Evolutionary conservation across 1,140 invertebrate species (phyloP).

Genomic region (Anastatus disparis): DNA sequence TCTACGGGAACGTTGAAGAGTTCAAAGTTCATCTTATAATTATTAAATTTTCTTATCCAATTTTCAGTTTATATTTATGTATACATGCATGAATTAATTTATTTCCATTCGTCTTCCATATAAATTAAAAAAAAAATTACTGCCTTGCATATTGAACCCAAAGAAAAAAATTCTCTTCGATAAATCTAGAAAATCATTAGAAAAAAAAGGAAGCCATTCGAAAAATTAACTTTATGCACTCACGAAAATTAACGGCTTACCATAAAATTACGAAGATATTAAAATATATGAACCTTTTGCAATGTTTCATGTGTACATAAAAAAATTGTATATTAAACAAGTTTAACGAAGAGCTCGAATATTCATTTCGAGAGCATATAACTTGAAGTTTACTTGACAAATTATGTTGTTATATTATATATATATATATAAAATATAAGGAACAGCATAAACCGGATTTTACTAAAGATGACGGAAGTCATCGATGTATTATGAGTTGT

Average conservation of each 20-base stretch:
- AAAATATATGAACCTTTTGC: slow-evolving; percentile 1
- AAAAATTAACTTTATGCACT: neutral
- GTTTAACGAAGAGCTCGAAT: no score
- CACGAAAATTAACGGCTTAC: neutral
- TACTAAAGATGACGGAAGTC: slow-evolving; percentile 51
- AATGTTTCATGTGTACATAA: no score
- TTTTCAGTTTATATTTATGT: no score
- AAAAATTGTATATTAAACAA: slow-evolving; percentile 33
- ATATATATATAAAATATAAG: no score
- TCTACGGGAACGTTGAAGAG: neutral
- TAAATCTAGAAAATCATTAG: slow-evolving; percentile 27
- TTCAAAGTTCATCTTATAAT: neutral
- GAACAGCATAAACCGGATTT: no score
- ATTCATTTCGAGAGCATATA: no score
- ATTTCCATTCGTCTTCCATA: no score
- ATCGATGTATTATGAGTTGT: no score
- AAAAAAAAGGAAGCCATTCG: neutral
- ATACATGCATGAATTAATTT: no score
- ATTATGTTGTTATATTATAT: slow-evolving; percentile 54
- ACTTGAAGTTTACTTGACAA: slow-evolving; percentile 36
- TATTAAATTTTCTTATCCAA: neutral
- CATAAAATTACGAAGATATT: slow-evolving; percentile 31
- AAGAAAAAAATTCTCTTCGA: neutral
- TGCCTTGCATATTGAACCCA: no score
- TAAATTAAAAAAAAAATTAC: no score